phyloP scores from a whole-genome alignment of 2,113 vertebrate genomes.

The Panthera leo region DNA sequence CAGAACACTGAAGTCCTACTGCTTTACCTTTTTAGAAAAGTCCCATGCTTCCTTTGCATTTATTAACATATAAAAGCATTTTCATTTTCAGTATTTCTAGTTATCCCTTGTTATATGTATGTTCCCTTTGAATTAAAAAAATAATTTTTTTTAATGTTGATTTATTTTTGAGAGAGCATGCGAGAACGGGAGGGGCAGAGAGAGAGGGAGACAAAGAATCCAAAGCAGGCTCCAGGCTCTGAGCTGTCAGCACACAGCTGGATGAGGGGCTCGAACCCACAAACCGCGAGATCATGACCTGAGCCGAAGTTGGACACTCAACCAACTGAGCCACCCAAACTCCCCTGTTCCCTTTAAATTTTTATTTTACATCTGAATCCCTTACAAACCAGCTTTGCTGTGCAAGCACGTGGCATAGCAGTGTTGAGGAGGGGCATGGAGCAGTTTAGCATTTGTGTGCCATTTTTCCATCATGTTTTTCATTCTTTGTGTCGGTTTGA shows the following conservation, averaged over 20 bases:
- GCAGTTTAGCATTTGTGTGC: not conserved
- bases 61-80: not conserved
- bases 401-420: not conserved
- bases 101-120: not conserved
- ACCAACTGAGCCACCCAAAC: too few species aligned
- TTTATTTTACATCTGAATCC: constrained; percentile 29
- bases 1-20: not conserved
- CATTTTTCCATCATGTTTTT: not conserved
- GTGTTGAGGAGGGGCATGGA: not conserved
- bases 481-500: not conserved
- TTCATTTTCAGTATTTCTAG: constrained; percentile 28
- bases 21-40: not conserved
- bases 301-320: too few species aligned
- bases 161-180: too few species aligned
- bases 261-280: too few species aligned
- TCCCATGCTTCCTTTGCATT: not conserved
- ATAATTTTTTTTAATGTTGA: too few species aligned
- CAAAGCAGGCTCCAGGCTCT: too few species aligned
- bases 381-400: not conserved
- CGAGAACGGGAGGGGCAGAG: too few species aligned
- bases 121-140: not conserved
- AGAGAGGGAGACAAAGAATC: too few species aligned
- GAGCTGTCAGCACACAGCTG: too few species aligned
- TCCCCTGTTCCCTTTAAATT: not conserved
- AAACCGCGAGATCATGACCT: too few species aligned